phyloP scores from a whole-genome alignment of 1,140 invertebrate genomes.

The Drosophila jambulina region DNA sequence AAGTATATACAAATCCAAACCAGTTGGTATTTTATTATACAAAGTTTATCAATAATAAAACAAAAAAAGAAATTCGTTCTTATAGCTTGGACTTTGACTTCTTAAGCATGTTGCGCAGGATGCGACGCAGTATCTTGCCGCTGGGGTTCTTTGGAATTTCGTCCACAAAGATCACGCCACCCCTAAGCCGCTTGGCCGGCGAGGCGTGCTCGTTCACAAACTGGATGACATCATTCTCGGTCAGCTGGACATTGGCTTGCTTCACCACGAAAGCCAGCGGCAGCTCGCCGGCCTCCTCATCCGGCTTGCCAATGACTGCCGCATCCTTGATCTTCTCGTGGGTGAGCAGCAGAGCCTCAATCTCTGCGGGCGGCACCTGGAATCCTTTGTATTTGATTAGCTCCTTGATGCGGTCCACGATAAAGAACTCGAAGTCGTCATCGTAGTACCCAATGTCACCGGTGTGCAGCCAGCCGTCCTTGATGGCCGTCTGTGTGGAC shows the following conservation, averaged over 20 bases:
- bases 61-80: slow-evolving; percentile 9
- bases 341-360: slow-evolving; percentile 91
- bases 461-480: slow-evolving; percentile 91
- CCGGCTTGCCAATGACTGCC: slow-evolving; percentile 91
- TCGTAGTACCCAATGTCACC: slow-evolving; percentile 93
- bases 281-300: slow-evolving; percentile 89
- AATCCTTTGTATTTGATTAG: slow-evolving; percentile 93
- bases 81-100: slow-evolving; percentile 83
- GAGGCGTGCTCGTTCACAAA: slow-evolving; percentile 87
- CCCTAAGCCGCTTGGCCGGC: slow-evolving; percentile 87
- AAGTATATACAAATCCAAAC: slow-evolving; percentile 51
- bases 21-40: slow-evolving; percentile 69
- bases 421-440: slow-evolving; percentile 89
- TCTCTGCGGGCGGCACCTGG: slow-evolving; percentile 93
- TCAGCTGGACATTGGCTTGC: slow-evolving; percentile 85
- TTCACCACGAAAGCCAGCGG: slow-evolving; percentile 89
- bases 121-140: slow-evolving; percentile 89
- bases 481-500: slow-evolving; percentile 88
- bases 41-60: slow-evolving; percentile 50
- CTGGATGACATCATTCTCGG: slow-evolving; percentile 86
- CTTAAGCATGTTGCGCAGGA: slow-evolving; percentile 85
- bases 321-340: slow-evolving; percentile 90
- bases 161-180: slow-evolving; percentile 89
- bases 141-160: slow-evolving; percentile 89
- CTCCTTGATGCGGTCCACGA: slow-evolving; percentile 92